Percentiles rank a stretch among this genome's conserved stretches.
Evolutionary conservation across 2,113 vertebrate genomes (phyloP).

Genomic region (Pedetes capensis): DNA sequence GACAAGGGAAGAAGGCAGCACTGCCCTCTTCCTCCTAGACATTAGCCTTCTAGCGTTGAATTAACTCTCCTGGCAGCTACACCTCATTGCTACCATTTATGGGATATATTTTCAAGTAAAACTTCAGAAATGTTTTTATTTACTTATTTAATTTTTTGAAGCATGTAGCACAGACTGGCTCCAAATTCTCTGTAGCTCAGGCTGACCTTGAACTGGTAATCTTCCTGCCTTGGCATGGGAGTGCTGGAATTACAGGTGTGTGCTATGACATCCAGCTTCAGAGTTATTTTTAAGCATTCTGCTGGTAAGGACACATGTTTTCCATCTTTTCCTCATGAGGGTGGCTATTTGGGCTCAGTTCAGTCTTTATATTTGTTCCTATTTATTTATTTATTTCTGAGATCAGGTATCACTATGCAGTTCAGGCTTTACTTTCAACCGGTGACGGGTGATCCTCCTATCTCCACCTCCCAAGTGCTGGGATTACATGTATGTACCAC

Average conservation of each 20-base stretch:
- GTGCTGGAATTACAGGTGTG: too few relatives aligned
- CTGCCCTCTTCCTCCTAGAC: not conserved
- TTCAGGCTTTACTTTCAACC: too few relatives aligned
- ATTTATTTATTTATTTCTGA: not conserved
- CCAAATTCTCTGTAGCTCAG: too few relatives aligned
- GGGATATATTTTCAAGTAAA: not conserved
- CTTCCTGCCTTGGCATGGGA: too few relatives aligned
- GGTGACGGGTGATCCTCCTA: too few relatives aligned
- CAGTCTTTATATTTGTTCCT: not conserved
- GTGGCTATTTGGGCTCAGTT: not conserved
- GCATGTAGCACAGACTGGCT: too few relatives aligned
- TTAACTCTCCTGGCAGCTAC: not conserved
- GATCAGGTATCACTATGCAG: too few relatives aligned
- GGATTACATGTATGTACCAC: too few relatives aligned
- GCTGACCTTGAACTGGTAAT: too few relatives aligned
- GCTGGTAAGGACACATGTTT: not conserved
- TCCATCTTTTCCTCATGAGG: not conserved
- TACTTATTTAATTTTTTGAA: too few relatives aligned
- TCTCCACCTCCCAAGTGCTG: too few relatives aligned
- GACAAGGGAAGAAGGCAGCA: not conserved
- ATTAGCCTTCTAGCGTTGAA: not conserved
- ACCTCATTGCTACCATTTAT: not conserved
- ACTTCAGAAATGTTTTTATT: not conserved
- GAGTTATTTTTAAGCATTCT: not conserved
- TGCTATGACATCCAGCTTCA: not conserved